A percentile compares a stretch with the other conserved stretches of the same genome.
Evolutionary conservation across 2,797 vertebrate genomes (phyloP).

Genomic region (Rhinella marina): DNA sequence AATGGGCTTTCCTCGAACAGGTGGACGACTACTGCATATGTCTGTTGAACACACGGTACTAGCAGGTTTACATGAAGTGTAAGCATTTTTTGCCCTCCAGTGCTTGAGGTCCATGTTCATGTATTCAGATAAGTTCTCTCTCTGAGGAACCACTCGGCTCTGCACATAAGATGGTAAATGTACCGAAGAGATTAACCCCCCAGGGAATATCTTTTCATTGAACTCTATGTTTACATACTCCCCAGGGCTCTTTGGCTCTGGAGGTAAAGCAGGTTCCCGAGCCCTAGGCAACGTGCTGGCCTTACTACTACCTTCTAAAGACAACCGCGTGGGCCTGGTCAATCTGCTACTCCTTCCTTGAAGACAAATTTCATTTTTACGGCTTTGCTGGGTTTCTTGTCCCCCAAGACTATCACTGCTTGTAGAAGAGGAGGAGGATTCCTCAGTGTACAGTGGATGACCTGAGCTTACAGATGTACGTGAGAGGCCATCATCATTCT

Average conservation of each 20-base stretch:
- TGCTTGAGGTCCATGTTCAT: constrained; percentile 83
- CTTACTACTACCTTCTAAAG: constrained; percentile 79
- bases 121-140: constrained; percentile 74
- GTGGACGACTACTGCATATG: constrained; percentile 59
- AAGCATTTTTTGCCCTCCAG: constrained; percentile 65
- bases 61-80: constrained; percentile 58
- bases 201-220: constrained; percentile 74
- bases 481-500: constrained; percentile 71
- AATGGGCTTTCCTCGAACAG: constrained; percentile 60
- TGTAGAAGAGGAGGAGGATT: constrained; percentile 82
- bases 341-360: constrained; percentile 75
- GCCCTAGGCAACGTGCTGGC: constrained; percentile 84
- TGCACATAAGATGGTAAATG: constrained; percentile 65
- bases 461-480: constrained; percentile 75
- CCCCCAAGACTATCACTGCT: constrained; percentile 78
- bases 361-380: constrained; percentile 73
- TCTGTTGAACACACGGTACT: constrained; percentile 66
- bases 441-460: constrained; percentile 75
- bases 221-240: constrained; percentile 88
- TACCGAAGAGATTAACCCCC: constrained; percentile 63
- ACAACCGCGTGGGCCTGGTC: constrained; percentile 79
- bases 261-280: constrained; percentile 76
- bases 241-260: constrained; percentile 84
- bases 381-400: constrained; percentile 69
- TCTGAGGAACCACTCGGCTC: constrained; percentile 66